Evolutionary conservation across 2,888 invertebrate species (phyloP).

Genomic region (Agrochola macilenta): DNA sequence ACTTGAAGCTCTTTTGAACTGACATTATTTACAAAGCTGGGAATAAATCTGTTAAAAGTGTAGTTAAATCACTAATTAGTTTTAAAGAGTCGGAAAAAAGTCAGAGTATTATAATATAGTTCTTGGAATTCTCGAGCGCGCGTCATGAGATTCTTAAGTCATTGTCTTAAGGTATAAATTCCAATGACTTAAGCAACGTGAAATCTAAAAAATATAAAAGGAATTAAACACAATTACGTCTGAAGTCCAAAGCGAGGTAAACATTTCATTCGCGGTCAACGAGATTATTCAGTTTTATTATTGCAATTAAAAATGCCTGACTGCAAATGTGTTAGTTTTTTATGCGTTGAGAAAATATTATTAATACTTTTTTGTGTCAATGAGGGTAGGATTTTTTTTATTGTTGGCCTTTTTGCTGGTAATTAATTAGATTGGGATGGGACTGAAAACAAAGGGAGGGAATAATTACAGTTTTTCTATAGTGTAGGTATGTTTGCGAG

Average conservation of each 20-base stretch:
- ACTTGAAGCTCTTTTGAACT: slow-evolving; percentile 43
- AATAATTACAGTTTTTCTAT: not conserved
- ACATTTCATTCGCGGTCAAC: slow-evolving; percentile 61
- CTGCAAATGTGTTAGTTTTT: slow-evolving; percentile 21
- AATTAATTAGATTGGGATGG: not conserved
- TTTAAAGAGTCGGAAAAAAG: slow-evolving; percentile 63
- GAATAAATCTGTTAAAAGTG: slow-evolving; percentile 67
- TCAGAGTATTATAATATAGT: slow-evolving; percentile 19
- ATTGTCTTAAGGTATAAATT: slow-evolving; percentile 3
- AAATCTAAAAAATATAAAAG: slow-evolving; percentile 27
- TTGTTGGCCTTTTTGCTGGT: not conserved
- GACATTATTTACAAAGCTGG: slow-evolving; percentile 57
- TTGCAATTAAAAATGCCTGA: slow-evolving; percentile 61
- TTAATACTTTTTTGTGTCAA: slow-evolving; percentile 16
- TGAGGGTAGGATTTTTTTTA: not conserved
- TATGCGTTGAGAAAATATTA: slow-evolving; percentile 8
- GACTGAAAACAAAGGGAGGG: not conserved
- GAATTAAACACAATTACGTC: slow-evolving; percentile 60
- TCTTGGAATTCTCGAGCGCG: not conserved
- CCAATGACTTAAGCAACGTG: not conserved
- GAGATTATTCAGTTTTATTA: slow-evolving; percentile 58
- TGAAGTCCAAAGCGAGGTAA: slow-evolving; percentile 59
- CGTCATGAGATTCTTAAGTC: not conserved
- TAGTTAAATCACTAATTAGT: slow-evolving; percentile 70
- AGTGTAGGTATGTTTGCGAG: not conserved